phyloP scores from a whole-genome alignment of 2,888 invertebrate genomes.

The Melanophora roralis region DNA sequence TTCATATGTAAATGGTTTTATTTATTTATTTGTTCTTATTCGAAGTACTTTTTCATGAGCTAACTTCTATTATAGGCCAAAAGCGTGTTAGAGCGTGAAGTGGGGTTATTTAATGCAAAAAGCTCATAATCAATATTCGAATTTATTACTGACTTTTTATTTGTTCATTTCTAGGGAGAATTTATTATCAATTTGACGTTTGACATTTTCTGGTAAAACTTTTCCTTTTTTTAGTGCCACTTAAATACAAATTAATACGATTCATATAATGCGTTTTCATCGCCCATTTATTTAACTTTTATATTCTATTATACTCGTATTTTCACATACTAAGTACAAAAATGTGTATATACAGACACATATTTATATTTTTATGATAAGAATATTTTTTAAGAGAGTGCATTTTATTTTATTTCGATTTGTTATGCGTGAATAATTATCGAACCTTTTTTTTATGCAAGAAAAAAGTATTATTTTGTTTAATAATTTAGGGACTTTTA shows the following conservation, averaged over 20 bases:
- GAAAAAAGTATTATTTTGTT: too few relatives aligned
- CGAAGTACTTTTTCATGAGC: not conserved
- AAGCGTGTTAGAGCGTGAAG: not conserved
- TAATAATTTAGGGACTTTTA: too few relatives aligned
- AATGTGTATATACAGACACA: too few relatives aligned
- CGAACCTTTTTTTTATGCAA: too few relatives aligned
- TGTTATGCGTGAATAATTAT: slow-evolving; percentile 52
- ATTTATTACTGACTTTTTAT: not conserved
- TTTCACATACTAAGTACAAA: not conserved
- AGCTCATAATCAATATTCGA: not conserved
- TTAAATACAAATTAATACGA: slow-evolving; percentile 38
- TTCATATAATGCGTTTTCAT: slow-evolving; percentile 35
- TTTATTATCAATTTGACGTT: slow-evolving; percentile 29
- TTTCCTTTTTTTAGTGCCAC: slow-evolving; percentile 24
- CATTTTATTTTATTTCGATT: slow-evolving; percentile 6
- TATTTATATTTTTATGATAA: not conserved
- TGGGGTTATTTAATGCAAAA: not conserved
- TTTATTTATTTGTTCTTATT: not conserved
- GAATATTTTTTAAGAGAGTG: not conserved
- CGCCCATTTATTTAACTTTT: slow-evolving; percentile 39
- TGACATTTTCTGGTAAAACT: not conserved
- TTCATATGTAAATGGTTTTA: not conserved
- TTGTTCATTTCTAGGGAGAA: slow-evolving; percentile 18
- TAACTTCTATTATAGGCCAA: not conserved
- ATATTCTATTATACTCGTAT: not conserved